Base-by-base conservation (phyloP, 2,797 vertebrate species). In the Melanotaenia boesemani region DNA sequence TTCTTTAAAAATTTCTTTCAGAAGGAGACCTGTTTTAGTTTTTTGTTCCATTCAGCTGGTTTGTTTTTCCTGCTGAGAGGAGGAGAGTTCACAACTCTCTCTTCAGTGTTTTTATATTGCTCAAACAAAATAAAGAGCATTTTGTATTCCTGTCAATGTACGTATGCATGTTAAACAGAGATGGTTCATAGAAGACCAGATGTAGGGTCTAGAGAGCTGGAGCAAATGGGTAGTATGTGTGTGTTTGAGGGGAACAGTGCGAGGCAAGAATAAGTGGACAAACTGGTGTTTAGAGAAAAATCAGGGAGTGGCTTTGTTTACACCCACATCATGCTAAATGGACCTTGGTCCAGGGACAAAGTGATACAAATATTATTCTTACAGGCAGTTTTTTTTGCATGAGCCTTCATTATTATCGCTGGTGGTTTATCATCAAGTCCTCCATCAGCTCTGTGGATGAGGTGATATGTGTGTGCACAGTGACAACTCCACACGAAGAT, bases 221-320 rank as follows among this genome's bases (percentile, higher is more conserved):
- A 76, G 85, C 89, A 93, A 89, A 92, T 93, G 90, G 90, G 76
- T 82, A 6, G 57, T 76, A 69, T 72, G 63, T 55, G 62, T 76
- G 62, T 63, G 70, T 60, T 70, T 57, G 22, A 77, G 84, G 72
- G 70, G 20, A 84, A 81, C 84, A 84, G 81, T 55, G 20, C 82
- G 82, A 79, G 81, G 81, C 22, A 20, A 73, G 66, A 65, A 63
- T 24, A 20, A 58, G 73, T 76, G 86, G 69, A 79, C 74, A 77
- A 72, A 56, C 86, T 89, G 74, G 83, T 93, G 91, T 91, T 93
- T 91, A 79, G 70, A 91, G 77, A 72, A 83, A 74, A 52, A 76
- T 59, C 79, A 70, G 57, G 79, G 75, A 77, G 74, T 73, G 65
- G 58, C 50, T 73, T 77, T 89, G 88, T 89, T 89, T 91, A 88